phyloP scores from a whole-genome alignment of 1,140 invertebrate genomes.

The Pantala flavescens region DNA sequence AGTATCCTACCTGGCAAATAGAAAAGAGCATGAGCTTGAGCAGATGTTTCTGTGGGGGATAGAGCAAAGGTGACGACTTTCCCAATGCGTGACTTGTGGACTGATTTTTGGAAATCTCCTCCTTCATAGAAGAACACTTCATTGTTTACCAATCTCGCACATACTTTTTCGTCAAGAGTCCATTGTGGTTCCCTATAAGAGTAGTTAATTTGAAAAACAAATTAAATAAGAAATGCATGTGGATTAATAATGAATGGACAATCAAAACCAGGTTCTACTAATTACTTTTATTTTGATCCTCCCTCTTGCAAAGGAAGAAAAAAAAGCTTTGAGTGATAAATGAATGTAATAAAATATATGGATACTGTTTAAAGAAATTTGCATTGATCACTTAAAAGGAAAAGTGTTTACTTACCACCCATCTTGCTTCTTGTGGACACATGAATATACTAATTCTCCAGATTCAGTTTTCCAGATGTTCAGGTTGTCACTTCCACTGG shows the following conservation, averaged over 20 bases:
- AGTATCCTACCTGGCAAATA: constrained; percentile 46
- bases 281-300: too few species aligned
- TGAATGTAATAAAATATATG: too few species aligned
- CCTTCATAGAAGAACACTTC: constrained; percentile 74
- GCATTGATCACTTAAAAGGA: too few species aligned
- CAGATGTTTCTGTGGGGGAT: constrained; percentile 47
- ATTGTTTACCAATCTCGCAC: constrained; percentile 63
- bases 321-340: too few species aligned
- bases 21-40: constrained; percentile 48
- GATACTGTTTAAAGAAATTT: too few species aligned
- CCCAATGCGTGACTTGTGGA: constrained; percentile 52
- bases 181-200: constrained; percentile 67
- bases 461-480: constrained; percentile 60
- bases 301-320: too few species aligned
- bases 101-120: constrained; percentile 46
- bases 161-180: constrained; percentile 74
- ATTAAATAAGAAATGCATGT: too few species aligned
- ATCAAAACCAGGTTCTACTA: too few species aligned
- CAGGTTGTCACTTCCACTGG: constrained; percentile 61
- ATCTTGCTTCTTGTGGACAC: constrained; percentile 70
- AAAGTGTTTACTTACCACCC: constrained; percentile 50
- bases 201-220: too few species aligned
- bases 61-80: constrained; percentile 69
- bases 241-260: too few species aligned
- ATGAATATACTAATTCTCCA: constrained; percentile 58